Evolutionary conservation across 2,888 invertebrate species (phyloP), one percentile per base, ranked within the genome.

Genomic region (Drosophila prolongata): DNA sequence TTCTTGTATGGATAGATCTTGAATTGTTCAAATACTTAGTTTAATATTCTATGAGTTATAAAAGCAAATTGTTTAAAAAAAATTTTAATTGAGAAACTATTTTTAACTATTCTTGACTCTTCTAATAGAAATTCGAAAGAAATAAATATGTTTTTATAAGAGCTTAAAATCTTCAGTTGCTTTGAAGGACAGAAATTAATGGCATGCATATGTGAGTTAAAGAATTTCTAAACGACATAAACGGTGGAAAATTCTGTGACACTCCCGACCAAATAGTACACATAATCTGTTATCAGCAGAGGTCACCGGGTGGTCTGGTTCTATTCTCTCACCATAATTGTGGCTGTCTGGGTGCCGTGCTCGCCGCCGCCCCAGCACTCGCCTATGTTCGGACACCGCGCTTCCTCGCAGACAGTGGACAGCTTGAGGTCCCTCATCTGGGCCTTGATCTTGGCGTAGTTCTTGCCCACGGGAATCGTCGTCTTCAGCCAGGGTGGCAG

Each of bases 331-430:
- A 98, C 98, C 99, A 99, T 99, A 58, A 99, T 99, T 50, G 99
- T 99, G 3, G 99, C 99, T 24, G 99, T 99, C n/a, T 99, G 97
- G 16, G 97, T 98, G 35, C 97, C 97, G 93, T 97, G 95, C 89
- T 97, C 96, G 13, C 98, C 98, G 0, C 98, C 98, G 58, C 98
- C 98, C 98, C 98, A 99, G 92, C 99, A 99, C 93, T 99, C 99
- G 11, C 99, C 98, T 75, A 99, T 99, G 92, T 99, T 99, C 0
- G 99, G 99, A 93, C 99, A 99, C 66, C 97, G 94, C 0, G 99
- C 99, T 92, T 99, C 99, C 90, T 99, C 99, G 91, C 99, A 99
- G 1, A 99, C 99, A 0, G 99, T 99, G 80, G 97, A 96, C 37
- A 99, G 93, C 84, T 98, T 98, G 16, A 98, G 93, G 50, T 95